Percentiles rank a stretch among this genome's conserved stretches.
Evolutionary conservation across 2,797 vertebrate genomes (phyloP).

Genomic region (Poecilia wingei): DNA sequence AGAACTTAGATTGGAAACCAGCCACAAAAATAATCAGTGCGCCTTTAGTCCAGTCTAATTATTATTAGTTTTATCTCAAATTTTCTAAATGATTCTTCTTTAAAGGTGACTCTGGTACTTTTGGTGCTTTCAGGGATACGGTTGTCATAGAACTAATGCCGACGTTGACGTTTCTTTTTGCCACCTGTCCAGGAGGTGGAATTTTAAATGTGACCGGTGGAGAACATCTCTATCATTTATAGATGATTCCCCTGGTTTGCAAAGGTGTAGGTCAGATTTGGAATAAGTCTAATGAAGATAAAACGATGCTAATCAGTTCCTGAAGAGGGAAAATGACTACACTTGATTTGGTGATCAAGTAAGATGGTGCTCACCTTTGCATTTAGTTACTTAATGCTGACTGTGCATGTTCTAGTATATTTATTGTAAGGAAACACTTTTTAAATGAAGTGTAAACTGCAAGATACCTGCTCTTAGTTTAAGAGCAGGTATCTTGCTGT

Average conservation of each 20-base stretch:
- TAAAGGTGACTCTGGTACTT: background rate
- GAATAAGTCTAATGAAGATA: constrained; percentile 20
- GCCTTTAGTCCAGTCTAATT: background rate
- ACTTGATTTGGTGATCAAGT: constrained; percentile 42
- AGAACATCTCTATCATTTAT: background rate
- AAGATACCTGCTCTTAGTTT: background rate
- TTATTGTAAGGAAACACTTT: constrained; percentile 17
- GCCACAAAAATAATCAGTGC: background rate
- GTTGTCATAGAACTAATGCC: background rate
- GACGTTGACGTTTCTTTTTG: background rate
- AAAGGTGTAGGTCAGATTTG: background rate
- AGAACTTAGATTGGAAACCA: background rate
- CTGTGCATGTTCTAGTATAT: constrained; percentile 24
- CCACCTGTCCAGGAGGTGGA: background rate
- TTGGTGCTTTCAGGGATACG: background rate
- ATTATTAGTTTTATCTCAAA: background rate
- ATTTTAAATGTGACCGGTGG: background rate
- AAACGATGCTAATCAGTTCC: constrained; percentile 9
- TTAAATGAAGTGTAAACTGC: constrained; percentile 13
- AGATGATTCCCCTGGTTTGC: background rate
- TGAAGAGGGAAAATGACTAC: constrained; percentile 25
- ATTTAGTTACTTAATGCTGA: constrained; percentile 33
- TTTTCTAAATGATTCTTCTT: background rate
- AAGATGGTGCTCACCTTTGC: constrained; percentile 18
- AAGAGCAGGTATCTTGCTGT: background rate